Evolutionary conservation across 2,113 vertebrate species (phyloP), one percentile per base, ranked within the genome.

Genomic region (Sapayoa aenigma): DNA sequence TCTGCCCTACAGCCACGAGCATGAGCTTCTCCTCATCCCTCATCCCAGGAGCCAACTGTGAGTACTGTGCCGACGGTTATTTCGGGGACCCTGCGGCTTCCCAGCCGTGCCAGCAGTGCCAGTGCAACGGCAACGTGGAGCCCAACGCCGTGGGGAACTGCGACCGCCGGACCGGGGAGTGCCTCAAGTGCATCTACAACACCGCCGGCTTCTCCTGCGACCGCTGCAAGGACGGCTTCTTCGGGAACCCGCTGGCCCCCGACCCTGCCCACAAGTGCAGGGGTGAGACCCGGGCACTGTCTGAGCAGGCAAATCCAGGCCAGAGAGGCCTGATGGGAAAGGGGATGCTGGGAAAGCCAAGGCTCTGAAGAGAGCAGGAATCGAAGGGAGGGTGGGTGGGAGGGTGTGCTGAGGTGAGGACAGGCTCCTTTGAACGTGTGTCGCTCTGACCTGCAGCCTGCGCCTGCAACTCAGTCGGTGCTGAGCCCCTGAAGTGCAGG

Each of bases 141-240:
- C 86, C 97, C 60, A 98, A 98, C 1, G 98, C 98, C 0, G 98
- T 99, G 4, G 98, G 98, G 13, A 99, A 98, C 97, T 99, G 99
- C 3, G 93, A 99, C 96, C 98, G 90, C 1, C 98, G 67, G 87
- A 99, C 98, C 0, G 99, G 99, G 5, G 96, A 99, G 94, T 99
- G 99, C 76, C 97, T 99, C 73, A 99, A 99, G 90, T 99, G 99
- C 96, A 96, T 99, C 96, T 84, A 99, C 97, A 98, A 99, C 97
- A 99, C 99, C 0, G 94, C 97, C 0, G 99, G 99, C 58, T 98
- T 97, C 96, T 97, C 98, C 97, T 99, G 99, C 0, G 98, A 99
- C 93, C 98, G 98, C 94, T 99, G 99, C 98, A 98, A 97, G 71
- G 98, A 98, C 0, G 99, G 99, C 39, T 99, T 98, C 98, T 99